Evolutionary conservation across 2,888 invertebrate species (phyloP).

Genomic region (Eulithis prunata): DNA sequence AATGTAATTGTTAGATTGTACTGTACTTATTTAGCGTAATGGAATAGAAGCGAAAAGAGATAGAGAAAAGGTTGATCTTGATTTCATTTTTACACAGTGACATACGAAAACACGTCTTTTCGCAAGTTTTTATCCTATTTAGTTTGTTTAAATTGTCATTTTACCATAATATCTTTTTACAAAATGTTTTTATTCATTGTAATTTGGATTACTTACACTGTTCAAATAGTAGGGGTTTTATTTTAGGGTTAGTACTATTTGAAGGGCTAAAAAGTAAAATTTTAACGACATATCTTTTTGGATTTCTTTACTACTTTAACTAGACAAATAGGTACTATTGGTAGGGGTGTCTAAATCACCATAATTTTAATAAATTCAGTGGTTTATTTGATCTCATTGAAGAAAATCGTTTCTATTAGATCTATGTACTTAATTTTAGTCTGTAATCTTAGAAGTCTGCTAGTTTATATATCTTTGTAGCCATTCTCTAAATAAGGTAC

Average conservation of each 20-base stretch:
- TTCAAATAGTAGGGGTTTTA: too few species aligned
- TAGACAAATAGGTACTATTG: not conserved
- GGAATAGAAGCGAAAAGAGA: not conserved
- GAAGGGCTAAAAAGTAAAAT: not conserved
- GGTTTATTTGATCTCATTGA: slow-evolving; percentile 54
- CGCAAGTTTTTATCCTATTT: too few species aligned
- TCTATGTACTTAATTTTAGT: slow-evolving; percentile 30
- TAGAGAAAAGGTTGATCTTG: not conserved
- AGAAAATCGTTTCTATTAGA: slow-evolving; percentile 36
- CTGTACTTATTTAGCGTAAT: not conserved
- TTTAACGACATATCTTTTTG: not conserved
- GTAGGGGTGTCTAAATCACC: not conserved
- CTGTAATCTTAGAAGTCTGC: slow-evolving; percentile 16
- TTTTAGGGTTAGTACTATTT: too few species aligned
- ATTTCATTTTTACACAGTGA: too few species aligned
- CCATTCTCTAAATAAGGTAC: too few species aligned
- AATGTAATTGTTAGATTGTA: not conserved
- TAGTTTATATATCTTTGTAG: slow-evolving; percentile 7
- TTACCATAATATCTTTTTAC: too few species aligned
- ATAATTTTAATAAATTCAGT: slow-evolving; percentile 26
- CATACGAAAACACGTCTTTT: too few species aligned
- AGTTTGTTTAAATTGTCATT: too few species aligned
- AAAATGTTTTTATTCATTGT: too few species aligned
- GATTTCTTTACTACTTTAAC: not conserved
- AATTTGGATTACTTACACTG: too few species aligned